A percentile compares a stretch with the other conserved stretches of the same genome.
Conservation (phyloP, 1,140 invertebrate species). For the Bombus consobrinus region DNA sequence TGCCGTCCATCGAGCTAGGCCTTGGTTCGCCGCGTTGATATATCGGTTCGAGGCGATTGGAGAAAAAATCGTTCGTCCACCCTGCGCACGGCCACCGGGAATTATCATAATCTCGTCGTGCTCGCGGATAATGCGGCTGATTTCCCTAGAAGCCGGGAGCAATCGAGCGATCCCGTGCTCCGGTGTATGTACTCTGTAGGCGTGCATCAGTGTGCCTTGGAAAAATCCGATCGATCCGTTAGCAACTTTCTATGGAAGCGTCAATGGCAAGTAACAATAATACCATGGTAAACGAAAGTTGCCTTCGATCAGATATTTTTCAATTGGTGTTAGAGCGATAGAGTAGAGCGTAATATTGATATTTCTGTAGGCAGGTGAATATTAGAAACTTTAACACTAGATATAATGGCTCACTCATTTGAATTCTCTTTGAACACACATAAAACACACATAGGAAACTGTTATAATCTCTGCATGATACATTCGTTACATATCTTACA, state of each 20-base stretch:
- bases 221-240: neutral
- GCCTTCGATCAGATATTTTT: neutral
- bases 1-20: conserved; percentile 11
- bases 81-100: conserved; percentile 35
- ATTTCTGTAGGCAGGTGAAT: no score
- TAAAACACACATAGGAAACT: no score
- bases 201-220: neutral
- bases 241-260: neutral
- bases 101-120: conserved; percentile 78
- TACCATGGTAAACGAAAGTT: neutral
- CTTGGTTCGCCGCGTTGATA: conserved; percentile 38
- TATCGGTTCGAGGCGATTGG: conserved; percentile 33
- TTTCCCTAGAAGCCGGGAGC: conserved; percentile 66
- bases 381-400: no score
- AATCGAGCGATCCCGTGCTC: conserved; percentile 55
- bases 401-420: no score
- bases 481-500: neutral
- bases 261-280: neutral
- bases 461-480: neutral
- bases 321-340: neutral
- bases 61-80: conserved; percentile 57
- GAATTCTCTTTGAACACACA: no score
- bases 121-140: conserved; percentile 74
- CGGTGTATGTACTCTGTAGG: conserved; percentile 18
- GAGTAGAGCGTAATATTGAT: no score